Evolutionary conservation across 2,797 vertebrate species (phyloP), one percentile per base, ranked within the genome.

Genomic region (Lutjanus campechanus): DNA sequence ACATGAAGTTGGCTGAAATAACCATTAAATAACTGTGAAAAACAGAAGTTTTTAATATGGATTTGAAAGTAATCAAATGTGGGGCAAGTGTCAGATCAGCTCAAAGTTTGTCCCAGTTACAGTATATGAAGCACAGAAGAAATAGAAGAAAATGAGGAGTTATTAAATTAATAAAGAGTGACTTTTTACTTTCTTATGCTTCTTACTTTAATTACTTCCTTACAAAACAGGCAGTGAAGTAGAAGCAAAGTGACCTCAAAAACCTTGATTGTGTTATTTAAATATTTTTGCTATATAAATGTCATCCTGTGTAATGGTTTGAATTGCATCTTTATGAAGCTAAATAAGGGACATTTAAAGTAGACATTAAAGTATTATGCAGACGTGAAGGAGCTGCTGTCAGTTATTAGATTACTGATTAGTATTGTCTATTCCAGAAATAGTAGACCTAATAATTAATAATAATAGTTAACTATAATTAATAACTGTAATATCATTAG

Each of bases 81-180:
- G 12, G 40, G 50, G 17, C 58, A 47, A 56, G 61, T 20, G 69
- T 65, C 76, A 63, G 22, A 66, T 53, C 29, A 54, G 50, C 8
- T 73, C 36, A 73, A 41, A 65, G 25, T 69, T 71, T 64, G 8
- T 22, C 74, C 22, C 73, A 63, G 41, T 77, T n/a, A n/a, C n/a
- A n/a, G n/a, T 68, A 50, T 8, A 36, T 20, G 6, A 74, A 64
- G 19, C 64, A n/a, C 44, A 49, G 20, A 29, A 13, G 20, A 46
- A 36, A 46, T 9, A 2, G 11, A 54, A 11, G 1, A 47, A 36
- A 61, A 19, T 5, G 19, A 74, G 15, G 15, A 51, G n/a, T 5
- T 22, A 8, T 19, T 60, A 5, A 51, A 64, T 66, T 5, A 8
- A 43, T 41, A 25, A 61, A 63, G 1, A 25, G 11, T n/a, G 11